A percentile compares a stretch with the other conserved stretches of the same genome.
These are phyloP conservation scores for Creontiades dilutus DNA, from an alignment of 2,888 invertebrate genomes.

Conservation along the genomic window DNA sequence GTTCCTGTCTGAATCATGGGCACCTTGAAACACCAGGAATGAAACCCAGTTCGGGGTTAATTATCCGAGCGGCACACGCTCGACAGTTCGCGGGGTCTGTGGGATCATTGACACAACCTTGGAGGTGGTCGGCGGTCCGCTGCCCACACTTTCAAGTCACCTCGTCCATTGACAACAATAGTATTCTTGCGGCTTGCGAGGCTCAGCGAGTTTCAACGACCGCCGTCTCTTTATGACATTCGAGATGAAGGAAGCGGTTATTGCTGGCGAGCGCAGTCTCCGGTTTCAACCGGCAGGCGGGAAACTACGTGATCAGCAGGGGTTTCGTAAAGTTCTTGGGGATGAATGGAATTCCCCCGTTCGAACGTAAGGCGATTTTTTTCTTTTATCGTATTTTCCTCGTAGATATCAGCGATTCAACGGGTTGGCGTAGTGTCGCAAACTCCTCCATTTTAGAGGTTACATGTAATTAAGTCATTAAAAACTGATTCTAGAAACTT, in stretches of 20 bases:
- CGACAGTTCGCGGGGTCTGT: conserved; percentile 4
- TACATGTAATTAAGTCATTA: too few species aligned
- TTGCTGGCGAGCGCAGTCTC: conserved; percentile 31
- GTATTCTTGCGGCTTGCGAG: conserved; percentile 17
- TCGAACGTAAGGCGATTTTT: neutral
- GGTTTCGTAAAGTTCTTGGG: neutral
- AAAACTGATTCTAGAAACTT: too few species aligned
- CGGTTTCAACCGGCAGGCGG: neutral
- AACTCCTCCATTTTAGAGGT: too few species aligned
- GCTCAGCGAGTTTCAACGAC: conserved; percentile 10
- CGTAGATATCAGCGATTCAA: too few species aligned
- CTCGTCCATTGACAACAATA: conserved; percentile 44
- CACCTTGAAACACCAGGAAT: neutral
- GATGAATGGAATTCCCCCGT: conserved; percentile 26
- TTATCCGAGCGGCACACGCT: conserved; percentile 33
- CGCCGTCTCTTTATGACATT: conserved; percentile 11
- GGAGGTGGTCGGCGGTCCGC: conserved; percentile 30
- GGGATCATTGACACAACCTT: conserved; percentile 47
- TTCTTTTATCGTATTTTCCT: neutral
- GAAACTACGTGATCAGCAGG: conserved; percentile 22
- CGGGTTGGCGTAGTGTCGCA: too few species aligned
- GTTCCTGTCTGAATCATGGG: too few species aligned
- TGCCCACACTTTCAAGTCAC: conserved; percentile 37
- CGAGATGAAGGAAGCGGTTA: conserved; percentile 26
- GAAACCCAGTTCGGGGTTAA: conserved; percentile 4